phyloP scores from a whole-genome alignment of 2,797 vertebrate genomes.

The Sandelia bainsii region DNA sequence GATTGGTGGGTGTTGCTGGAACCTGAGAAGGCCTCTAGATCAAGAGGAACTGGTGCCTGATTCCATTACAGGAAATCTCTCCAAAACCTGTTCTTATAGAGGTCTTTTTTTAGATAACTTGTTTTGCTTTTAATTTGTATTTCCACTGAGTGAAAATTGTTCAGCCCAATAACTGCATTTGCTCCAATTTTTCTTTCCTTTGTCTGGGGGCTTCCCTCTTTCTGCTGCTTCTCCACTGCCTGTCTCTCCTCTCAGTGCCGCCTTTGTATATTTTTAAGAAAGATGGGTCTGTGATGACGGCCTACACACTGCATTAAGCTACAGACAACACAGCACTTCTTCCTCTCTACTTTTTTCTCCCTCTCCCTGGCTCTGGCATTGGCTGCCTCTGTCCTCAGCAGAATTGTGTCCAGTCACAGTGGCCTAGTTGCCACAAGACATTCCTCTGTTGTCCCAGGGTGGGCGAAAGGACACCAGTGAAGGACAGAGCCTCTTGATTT shows the following conservation, averaged over 20 bases:
- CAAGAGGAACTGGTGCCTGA: constrained; percentile 35
- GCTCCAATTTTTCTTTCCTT: constrained; percentile 28
- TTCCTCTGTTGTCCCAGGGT: constrained; percentile 70
- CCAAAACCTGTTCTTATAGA: neutral
- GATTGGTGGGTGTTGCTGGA: constrained; percentile 68
- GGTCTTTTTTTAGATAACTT: neutral
- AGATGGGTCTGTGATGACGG: constrained; percentile 53
- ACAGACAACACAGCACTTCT: constrained; percentile 54
- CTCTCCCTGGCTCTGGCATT: constrained; percentile 26
- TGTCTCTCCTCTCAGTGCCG: constrained; percentile 62
- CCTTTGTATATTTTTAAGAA: constrained; percentile 68
- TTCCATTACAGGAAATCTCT: constrained; percentile 35
- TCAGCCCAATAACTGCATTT: neutral
- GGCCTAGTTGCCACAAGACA: constrained; percentile 58
- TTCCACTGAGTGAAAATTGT: constrained; percentile 6
- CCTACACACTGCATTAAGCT: constrained; percentile 48
- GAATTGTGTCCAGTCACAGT: constrained; percentile 71
- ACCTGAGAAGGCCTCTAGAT: constrained; percentile 43
- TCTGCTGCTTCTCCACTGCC: constrained; percentile 39
- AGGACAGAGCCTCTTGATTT: constrained; percentile 48
- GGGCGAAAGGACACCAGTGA: constrained; percentile 59
- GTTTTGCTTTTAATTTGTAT: constrained; percentile 9
- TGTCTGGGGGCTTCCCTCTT: constrained; percentile 32
- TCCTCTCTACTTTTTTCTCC: constrained; percentile 20
- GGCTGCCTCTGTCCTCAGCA: constrained; percentile 47